Base-by-base conservation (phyloP, 2,888 invertebrate species). In the Acanthosoma haemorrhoidale region DNA sequence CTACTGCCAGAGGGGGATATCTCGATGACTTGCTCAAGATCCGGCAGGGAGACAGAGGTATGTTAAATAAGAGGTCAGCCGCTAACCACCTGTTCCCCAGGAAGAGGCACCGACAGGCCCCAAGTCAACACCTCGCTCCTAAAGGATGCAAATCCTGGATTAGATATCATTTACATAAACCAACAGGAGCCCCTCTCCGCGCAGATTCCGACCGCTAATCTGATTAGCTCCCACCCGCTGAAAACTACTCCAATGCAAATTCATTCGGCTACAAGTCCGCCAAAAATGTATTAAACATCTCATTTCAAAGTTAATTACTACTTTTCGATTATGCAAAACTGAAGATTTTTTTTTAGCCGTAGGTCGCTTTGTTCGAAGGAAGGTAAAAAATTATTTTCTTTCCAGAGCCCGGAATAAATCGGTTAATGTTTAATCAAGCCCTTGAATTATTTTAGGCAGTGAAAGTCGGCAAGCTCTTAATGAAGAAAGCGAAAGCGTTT, bases 161-260 rank as follows among this genome's bases (percentile, higher is more conserved):
- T 74, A 74, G 74, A 72, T 74, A 73, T 72, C 72, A 74, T 74
- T 71, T 74, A 73, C 74, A 74, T 74, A 74, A 74, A 73, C 74
- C 74, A 74, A 74, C 72, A 73, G 63, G 39, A 31, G 18, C 66
- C 57, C 21, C 36, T 36, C 36, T 9, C 41, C 21, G n/a, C 13
- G 18, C 15, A 11, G 21, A 8, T 36, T 38, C 18, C 4, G 38
- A 38, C 8, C 16, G 2, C 59, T 63, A 63, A 63, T 63, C 63
- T 63, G 16, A 63, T 63, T 63, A 63, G 43, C 32, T 29, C 38
- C n/a, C 25, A n/a, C 25, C 64, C 64, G 21, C 25, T 21, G 39
- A 41, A 39, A 41, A 41, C 64, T 64, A 39, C 39, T 39, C 39
- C 41, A 29, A 41, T 64, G 61, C 34, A 61, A 61, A 61, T 64